A percentile compares a stretch with the other conserved stretches of the same genome.
Evolutionary conservation across 2,113 vertebrate species (phyloP).

Genomic region (Thermophis baileyi): DNA sequence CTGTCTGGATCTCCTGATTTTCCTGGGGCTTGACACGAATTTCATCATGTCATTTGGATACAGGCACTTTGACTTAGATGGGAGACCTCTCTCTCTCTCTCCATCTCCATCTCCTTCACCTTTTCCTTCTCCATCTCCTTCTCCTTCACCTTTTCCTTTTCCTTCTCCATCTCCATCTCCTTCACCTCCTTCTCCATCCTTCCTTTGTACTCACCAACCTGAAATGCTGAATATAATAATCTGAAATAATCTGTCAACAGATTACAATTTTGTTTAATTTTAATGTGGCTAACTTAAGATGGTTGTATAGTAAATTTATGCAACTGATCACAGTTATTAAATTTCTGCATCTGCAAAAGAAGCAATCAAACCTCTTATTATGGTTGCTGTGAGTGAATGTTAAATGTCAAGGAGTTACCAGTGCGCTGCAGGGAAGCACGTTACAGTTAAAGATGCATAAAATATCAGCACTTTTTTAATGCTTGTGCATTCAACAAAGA

Average conservation of each 20-base stretch:
- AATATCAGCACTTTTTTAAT: slow-evolving; percentile 87
- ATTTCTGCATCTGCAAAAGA: slow-evolving; percentile 87
- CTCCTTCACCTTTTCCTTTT: neutral
- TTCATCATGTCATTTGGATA: slow-evolving; percentile 46
- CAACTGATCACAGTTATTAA: slow-evolving; percentile 90
- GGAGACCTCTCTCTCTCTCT: too few relatives aligned
- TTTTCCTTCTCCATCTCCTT: too few relatives aligned
- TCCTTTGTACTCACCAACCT: slow-evolving; percentile 68
- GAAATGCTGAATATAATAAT: slow-evolving; percentile 60
- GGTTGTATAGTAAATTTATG: slow-evolving; percentile 88
- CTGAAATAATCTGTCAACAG: slow-evolving; percentile 78
- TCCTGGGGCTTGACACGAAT: too few relatives aligned
- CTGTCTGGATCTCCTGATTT: too few relatives aligned
- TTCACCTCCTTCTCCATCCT: neutral
- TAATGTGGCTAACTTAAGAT: slow-evolving; percentile 84
- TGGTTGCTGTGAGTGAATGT: slow-evolving; percentile 84
- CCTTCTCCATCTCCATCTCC: neutral
- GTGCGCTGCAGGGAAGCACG: slow-evolving; percentile 82
- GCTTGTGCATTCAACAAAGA: slow-evolving; percentile 86
- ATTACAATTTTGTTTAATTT: slow-evolving; percentile 88
- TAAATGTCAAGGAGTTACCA: slow-evolving; percentile 88
- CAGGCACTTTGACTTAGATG: slow-evolving; percentile 40
- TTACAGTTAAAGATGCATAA: slow-evolving; percentile 88
- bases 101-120: neutral
- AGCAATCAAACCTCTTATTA: slow-evolving; percentile 90